phyloP scores from a whole-genome alignment of 2,113 vertebrate species.

The Reinhardtius hippoglossoides region DNA sequence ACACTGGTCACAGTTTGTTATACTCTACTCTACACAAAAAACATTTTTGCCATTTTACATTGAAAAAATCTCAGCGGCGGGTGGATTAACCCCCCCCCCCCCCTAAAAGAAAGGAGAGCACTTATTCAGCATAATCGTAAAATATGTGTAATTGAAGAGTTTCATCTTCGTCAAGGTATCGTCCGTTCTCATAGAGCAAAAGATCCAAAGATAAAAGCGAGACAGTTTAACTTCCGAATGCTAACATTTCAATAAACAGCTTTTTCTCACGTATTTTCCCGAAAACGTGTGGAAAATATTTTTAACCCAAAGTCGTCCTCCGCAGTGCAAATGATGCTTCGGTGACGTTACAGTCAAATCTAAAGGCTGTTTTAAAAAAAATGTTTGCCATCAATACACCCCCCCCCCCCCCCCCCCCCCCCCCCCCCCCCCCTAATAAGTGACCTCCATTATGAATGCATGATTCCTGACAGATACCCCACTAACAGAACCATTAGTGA shows the following conservation, averaged over 20 bases:
- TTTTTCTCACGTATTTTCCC: not conserved
- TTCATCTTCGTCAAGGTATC: slow-evolving; percentile 27
- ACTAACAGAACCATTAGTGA: slow-evolving; percentile 77
- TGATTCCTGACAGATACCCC: slow-evolving; percentile 69
- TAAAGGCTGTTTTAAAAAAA: slow-evolving; percentile 23
- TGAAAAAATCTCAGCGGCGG: slow-evolving; percentile 65
- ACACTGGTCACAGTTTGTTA: slow-evolving; percentile 76
- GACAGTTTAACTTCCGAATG: slow-evolving; percentile 33
- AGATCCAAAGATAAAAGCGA: slow-evolving; percentile 36
- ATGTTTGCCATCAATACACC: slow-evolving; percentile 53
- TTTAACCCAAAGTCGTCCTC: slow-evolving; percentile 17
- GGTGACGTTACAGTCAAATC: slow-evolving; percentile 52
- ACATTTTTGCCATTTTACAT: slow-evolving; percentile 69
- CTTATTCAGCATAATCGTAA: slow-evolving; percentile 47
- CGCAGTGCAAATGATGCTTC: slow-evolving; percentile 51
- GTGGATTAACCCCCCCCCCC: slow-evolving; percentile 12
- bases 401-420: slow-evolving; percentile 30
- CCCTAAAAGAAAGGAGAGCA: slow-evolving; percentile 37
- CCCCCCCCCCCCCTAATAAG: slow-evolving; percentile 41
- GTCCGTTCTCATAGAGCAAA: slow-evolving; percentile 43
- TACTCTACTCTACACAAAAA: slow-evolving; percentile 68
- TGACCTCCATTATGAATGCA: slow-evolving; percentile 71
- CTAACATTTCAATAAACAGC: slow-evolving; percentile 27
- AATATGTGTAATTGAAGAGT: slow-evolving; percentile 32
- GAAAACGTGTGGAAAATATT: slow-evolving; percentile 6